Evolutionary conservation across 2,797 vertebrate species (phyloP).

Genomic region (Falco rusticolus): DNA sequence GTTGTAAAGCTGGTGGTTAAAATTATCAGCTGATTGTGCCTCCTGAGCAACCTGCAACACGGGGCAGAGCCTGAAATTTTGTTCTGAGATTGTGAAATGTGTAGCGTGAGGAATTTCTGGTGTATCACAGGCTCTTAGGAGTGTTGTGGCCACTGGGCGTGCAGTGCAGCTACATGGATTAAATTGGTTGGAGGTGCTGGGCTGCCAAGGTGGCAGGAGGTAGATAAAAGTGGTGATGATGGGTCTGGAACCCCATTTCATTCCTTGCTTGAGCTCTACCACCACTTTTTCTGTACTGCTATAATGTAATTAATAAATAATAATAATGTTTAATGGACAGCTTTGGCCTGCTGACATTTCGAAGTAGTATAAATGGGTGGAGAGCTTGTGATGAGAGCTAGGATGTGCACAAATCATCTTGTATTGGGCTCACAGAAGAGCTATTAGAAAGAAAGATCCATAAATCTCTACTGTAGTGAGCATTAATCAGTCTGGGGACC

Average conservation of each 20-base stretch:
- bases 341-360: background rate
- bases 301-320: background rate
- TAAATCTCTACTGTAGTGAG: background rate
- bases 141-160: background rate
- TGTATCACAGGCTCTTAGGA: background rate
- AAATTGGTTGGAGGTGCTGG: background rate
- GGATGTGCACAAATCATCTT: background rate
- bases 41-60: fast-evolving
- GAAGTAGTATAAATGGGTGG: background rate
- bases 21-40: background rate
- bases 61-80: background rate
- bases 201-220: background rate
- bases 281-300: background rate
- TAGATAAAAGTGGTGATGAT: background rate
- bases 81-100: background rate
- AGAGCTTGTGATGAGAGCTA: background rate
- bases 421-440: background rate
- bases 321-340: background rate
- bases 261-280: background rate
- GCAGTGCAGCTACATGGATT: background rate
- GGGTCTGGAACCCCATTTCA: background rate
- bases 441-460: background rate
- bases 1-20: background rate
- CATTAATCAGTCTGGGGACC: background rate
- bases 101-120: background rate